phyloP scores from a whole-genome alignment of 1,140 invertebrate species.

The Drosophila pectinifera region DNA sequence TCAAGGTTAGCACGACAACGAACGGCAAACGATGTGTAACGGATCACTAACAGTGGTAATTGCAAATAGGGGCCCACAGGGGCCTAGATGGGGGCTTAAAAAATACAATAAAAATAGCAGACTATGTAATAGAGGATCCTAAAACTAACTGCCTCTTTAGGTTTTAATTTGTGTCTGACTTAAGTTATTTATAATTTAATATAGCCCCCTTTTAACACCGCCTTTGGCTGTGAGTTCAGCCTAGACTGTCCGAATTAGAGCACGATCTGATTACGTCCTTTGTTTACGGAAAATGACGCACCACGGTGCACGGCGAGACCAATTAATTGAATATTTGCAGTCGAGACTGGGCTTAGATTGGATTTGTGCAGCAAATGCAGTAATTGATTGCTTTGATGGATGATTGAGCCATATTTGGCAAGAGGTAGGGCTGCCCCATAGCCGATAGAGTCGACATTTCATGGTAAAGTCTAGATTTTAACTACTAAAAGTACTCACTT shows the following conservation, averaged over 20 bases:
- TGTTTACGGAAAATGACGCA: conserved; percentile 71
- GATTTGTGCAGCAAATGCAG: conserved; percentile 40
- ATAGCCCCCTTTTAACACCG: not conserved
- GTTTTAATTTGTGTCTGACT: not conserved
- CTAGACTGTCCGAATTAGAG: conserved; percentile 57
- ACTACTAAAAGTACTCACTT: too few relatives aligned
- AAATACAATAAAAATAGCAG: conserved; percentile 1
- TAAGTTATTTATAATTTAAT: not conserved
- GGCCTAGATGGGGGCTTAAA: not conserved
- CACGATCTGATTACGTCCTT: conserved; percentile 74
- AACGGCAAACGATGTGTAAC: conserved; percentile 58
- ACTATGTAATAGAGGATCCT: too few relatives aligned
- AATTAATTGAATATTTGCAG: conserved; percentile 69
- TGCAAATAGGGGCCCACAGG: conserved; percentile 15
- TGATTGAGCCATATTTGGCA: conserved; percentile 31
- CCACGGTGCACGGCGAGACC: conserved; percentile 44
- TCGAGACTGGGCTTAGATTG: conserved; percentile 23
- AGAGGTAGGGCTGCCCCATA: conserved; percentile 9
- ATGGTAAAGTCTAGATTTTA: not conserved
- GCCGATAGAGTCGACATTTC: conserved; percentile 3
- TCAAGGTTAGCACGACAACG: conserved; percentile 77
- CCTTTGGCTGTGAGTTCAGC: not conserved
- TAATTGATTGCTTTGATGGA: conserved; percentile 34
- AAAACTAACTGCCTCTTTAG: too few relatives aligned
- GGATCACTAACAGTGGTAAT: conserved; percentile 65